Conservation (phyloP, 2,888 invertebrate genomes). For the Panopea generosa region DNA sequence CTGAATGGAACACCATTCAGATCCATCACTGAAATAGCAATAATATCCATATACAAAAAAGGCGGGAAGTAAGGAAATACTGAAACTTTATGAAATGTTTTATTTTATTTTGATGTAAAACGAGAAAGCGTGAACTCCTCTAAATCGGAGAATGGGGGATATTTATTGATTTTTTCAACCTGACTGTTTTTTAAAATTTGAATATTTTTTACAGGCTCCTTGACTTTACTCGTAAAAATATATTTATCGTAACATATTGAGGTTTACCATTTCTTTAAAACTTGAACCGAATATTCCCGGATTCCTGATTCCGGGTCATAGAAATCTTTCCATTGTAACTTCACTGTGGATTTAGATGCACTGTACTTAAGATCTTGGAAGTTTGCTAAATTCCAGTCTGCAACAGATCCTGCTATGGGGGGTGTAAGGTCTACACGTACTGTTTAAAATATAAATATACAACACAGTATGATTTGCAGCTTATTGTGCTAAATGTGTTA, state of each 20-base stretch:
- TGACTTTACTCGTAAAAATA: too few species aligned
- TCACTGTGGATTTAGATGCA: conserved; percentile 52
- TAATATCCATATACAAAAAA: neutral
- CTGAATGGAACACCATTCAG: conserved; percentile 35
- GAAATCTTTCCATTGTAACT: conserved; percentile 63
- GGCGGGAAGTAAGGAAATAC: too few species aligned
- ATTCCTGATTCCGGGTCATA: conserved; percentile 67
- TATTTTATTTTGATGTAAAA: too few species aligned
- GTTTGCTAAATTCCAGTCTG: conserved; percentile 50
- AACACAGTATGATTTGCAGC: neutral
- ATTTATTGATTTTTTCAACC: too few species aligned
- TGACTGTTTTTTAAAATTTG: too few species aligned
- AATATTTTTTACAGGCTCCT: too few species aligned
- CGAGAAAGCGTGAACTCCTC: too few species aligned
- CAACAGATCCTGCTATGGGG: conserved; percentile 56
- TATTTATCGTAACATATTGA: too few species aligned
- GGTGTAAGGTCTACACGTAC: conserved; percentile 63
- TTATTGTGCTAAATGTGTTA: too few species aligned
- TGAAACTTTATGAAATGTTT: too few species aligned
- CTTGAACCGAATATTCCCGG: conserved; percentile 46
- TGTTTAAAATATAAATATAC: conserved; percentile 17
- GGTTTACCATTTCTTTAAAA: conserved; percentile 46
- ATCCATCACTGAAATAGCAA: neutral
- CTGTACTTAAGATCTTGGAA: conserved; percentile 55
- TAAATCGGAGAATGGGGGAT: too few species aligned